A percentile compares a stretch with the other conserved stretches of the same genome.
phyloP scores from a whole-genome alignment of 2,888 invertebrate genomes.

The Scaptomyza caliginosa region DNA sequence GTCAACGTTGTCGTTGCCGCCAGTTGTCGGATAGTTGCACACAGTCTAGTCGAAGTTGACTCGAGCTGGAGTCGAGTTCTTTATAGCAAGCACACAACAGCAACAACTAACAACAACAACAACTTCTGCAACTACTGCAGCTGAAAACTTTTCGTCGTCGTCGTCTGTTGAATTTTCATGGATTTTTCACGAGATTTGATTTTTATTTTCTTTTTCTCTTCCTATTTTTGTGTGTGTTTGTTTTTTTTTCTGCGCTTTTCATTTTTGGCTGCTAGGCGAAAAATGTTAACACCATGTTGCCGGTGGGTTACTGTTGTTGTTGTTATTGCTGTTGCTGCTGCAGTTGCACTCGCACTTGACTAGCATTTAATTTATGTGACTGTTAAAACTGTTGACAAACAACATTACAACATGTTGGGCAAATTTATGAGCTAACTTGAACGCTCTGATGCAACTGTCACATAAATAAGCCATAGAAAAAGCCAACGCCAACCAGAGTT shows the following conservation, averaged over 20 bases:
- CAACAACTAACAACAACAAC: slow-evolving; percentile 28
- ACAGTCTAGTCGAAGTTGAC: background rate
- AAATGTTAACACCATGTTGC: slow-evolving; percentile 78
- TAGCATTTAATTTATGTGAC: slow-evolving; percentile 75
- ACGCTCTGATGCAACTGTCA: slow-evolving; percentile 68
- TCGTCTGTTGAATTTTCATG: slow-evolving; percentile 72
- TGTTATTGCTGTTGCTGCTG: slow-evolving; percentile 33
- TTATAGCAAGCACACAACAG: slow-evolving; percentile 52
- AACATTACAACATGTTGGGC: slow-evolving; percentile 77
- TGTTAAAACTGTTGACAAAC: slow-evolving; percentile 79
- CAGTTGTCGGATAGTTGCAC: slow-evolving; percentile 9
- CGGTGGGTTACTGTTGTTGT: slow-evolving; percentile 37
- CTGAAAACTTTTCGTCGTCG: slow-evolving; percentile 49
- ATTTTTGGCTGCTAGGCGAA: slow-evolving; percentile 60
- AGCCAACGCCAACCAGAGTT: background rate
- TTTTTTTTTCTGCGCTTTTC: slow-evolving; percentile 35
- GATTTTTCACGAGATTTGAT: slow-evolving; percentile 72
- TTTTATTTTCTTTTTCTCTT: slow-evolving; percentile 11
- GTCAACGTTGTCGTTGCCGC: slow-evolving; percentile 49
- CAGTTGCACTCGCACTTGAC: slow-evolving; percentile 72
- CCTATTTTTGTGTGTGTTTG: slow-evolving; percentile 32
- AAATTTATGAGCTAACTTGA: slow-evolving; percentile 76
- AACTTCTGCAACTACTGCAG: slow-evolving; percentile 24
- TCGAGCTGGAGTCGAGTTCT: slow-evolving; percentile 56
- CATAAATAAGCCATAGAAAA: slow-evolving; percentile 58